A percentile compares a stretch with the other conserved stretches of the same genome.
Conservation (phyloP, 1,140 invertebrate genomes). For the Drosophila mauritiana region DNA sequence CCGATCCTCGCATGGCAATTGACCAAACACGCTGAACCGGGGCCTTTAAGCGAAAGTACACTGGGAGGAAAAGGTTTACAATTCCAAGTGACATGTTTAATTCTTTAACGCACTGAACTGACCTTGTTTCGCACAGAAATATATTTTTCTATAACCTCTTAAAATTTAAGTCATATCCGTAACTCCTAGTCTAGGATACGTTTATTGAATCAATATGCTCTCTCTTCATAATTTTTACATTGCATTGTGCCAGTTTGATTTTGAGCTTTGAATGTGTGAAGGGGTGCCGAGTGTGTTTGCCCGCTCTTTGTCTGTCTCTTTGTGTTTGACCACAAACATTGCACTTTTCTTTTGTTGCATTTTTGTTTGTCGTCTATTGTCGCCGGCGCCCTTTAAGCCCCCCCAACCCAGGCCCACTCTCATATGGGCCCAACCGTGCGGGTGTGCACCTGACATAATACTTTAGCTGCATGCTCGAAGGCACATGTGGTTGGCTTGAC, state of each 20-base stretch:
- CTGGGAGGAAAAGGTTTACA: neutral
- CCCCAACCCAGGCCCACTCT: neutral
- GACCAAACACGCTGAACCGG: constrained; percentile 21
- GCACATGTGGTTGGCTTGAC: constrained; percentile 35
- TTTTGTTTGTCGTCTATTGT: constrained; percentile 50
- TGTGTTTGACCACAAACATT: constrained; percentile 76
- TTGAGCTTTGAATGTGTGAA: constrained; percentile 19
- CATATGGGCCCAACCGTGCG: constrained; percentile 19
- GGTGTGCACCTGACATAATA: constrained; percentile 54
- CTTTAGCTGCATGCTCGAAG: constrained; percentile 42
- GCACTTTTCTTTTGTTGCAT: constrained; percentile 75
- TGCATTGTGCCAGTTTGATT: constrained; percentile 11
- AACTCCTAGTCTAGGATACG: too few species aligned
- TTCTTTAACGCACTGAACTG: too few species aligned
- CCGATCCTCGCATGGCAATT: constrained; percentile 25
- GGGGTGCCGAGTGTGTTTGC: constrained; percentile 11
- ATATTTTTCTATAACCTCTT: too few species aligned
- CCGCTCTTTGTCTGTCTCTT: constrained; percentile 42
- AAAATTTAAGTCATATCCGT: too few species aligned
- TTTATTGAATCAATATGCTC: too few species aligned
- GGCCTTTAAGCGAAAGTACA: neutral
- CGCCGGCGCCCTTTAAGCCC: constrained; percentile 2
- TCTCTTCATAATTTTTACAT: too few species aligned
- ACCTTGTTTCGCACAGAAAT: too few species aligned
- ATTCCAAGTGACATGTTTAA: neutral